Base-by-base conservation (phyloP, 30 jellyfish, hydroid and myxozoan genomes). In the Haliclystus octoradiatus region DNA sequence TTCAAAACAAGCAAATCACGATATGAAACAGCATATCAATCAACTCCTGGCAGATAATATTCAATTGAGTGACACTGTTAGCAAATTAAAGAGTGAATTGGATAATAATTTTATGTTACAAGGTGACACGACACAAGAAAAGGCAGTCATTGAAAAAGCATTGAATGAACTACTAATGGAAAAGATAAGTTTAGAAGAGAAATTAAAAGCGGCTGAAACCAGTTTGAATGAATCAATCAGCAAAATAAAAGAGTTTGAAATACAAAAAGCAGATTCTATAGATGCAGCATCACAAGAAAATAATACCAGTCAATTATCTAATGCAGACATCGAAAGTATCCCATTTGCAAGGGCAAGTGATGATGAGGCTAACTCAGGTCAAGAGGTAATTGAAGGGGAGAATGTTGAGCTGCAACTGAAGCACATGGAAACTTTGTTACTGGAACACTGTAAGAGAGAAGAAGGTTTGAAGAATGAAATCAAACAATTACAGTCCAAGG, bases 401-500 rank as follows among this genome's bases (percentile, higher is more conserved):
- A 27, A 40, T 40, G 19, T 40, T 40, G 57, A 5, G 57, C 19
- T 19, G 19, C 73, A 64, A 29, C 2, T 81, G 33, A 81, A 81
- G 51, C 84, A 73, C 33, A 33, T 82, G 49, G 87, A 82, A 31
- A 31, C 33, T 49, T 35, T 82, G 69, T 73, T 82, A 9, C 30
- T 82, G 4, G 89, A 82, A n/a, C 72, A 69, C 49, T 67, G 73
- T 64, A 80, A 73, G 27, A 67, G 50, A 47, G 67, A 32, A 47
- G 94, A 82, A 33, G 33, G 34, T 47, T 84, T 67, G 49, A 73
- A 68, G 63, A 63, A 52, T 13, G 86, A 82, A 62, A 66, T 82
- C 31, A 66, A 62, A 53, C 71, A 60, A 26, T 50, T 82, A 26
- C 74, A 62, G 33, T 75, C 65, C 7, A 84, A 75, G 27, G 80